Percentiles rank a stretch among this genome's conserved stretches.
These are phyloP conservation scores for Sparus aurata DNA, from an alignment of 2,797 vertebrate species.

Conservation along the genomic window DNA sequence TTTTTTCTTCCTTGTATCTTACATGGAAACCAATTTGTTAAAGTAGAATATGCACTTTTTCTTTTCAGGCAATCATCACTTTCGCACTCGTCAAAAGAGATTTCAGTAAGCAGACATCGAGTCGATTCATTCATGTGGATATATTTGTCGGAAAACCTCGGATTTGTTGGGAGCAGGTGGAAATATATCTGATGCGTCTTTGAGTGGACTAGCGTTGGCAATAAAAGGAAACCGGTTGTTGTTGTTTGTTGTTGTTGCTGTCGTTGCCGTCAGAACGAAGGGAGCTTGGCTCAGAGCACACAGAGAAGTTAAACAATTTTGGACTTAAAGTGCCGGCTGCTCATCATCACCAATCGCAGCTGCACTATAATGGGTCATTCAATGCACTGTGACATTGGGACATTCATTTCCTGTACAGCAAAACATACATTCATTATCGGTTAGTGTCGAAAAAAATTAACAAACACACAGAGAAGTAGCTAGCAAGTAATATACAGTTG, in stretches of 20 bases:
- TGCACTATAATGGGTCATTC: conserved; percentile 71
- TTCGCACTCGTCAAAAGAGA: conserved; percentile 66
- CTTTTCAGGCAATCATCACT: conserved; percentile 68
- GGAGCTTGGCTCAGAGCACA: conserved; percentile 48
- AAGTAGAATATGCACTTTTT: conserved; percentile 76
- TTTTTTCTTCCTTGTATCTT: conserved; percentile 70
- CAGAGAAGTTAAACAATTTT: conserved; percentile 45
- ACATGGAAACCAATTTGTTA: conserved; percentile 77
- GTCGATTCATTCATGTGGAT: conserved; percentile 61
- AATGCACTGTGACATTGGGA: conserved; percentile 80
- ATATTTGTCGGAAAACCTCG: conserved; percentile 47
- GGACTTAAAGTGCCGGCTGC: conserved; percentile 61
- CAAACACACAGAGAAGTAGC: conserved; percentile 79
- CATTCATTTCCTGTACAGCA: conserved; percentile 87
- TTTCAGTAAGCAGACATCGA: conserved; percentile 61
- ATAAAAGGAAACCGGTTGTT: conserved; percentile 35
- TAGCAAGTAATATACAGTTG: conserved; percentile 81
- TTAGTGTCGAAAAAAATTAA: conserved; percentile 82
- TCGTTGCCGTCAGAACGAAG: conserved; percentile 38
- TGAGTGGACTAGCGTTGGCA: conserved; percentile 47
- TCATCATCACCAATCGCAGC: conserved; percentile 61
- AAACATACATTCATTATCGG: conserved; percentile 91
- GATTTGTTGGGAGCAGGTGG: conserved; percentile 60
- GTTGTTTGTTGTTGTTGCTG: conserved; percentile 6
- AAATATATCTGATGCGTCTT: conserved; percentile 53